Evolutionary conservation across 2,888 invertebrate genomes (phyloP), one percentile per base, ranked within the genome.

Genomic region (Digitonthophagus gazella): DNA sequence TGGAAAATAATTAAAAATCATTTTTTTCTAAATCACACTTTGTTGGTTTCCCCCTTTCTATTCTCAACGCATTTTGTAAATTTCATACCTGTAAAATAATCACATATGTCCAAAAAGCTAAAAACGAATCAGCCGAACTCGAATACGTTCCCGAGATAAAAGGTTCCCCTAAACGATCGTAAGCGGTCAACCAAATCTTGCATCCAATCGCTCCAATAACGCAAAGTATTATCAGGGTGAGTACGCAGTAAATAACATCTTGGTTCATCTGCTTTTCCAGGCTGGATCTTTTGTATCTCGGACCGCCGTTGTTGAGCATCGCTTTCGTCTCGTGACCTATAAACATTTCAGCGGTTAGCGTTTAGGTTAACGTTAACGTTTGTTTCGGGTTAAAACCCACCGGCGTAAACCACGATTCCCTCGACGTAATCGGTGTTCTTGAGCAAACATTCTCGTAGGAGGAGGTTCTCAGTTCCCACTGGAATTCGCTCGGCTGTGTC

Each of bases 401-500:
- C 93, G 74, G 96, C 96, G 86, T 98, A 98, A 67, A 98, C 93
- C 64, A 98, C 96, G 79, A 98, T 92, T 69, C 98, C 98, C 82
- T 98, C 98, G 56, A 98, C 90, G 82, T 89, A 98, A 83, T 97
- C 97, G 6, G 98, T 98, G 83, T 98, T 98, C 85, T 97, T 96
- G 76, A 98, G 87, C 74, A 93, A 89, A 83, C 97, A 98, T 81
- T 97, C 98, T 78, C 98, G 87, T 72, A 98, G 88, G 75, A 98
- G 85, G 74, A 98, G 88, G 85, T 97, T 96, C 78, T 96, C 95
- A 67, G 95, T 94, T 77, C 90, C 90, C 67, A 97, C 88, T 70
- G 95, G 91, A 72, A 96, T 91, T 77, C 92, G 86, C 70, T 87
- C 86, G 19, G 93, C 93, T 77, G 90, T 86, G 11, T 92, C 90